Evolutionary conservation across 2,113 vertebrate genomes (phyloP).

Genomic region (Rhombomys opimus): DNA sequence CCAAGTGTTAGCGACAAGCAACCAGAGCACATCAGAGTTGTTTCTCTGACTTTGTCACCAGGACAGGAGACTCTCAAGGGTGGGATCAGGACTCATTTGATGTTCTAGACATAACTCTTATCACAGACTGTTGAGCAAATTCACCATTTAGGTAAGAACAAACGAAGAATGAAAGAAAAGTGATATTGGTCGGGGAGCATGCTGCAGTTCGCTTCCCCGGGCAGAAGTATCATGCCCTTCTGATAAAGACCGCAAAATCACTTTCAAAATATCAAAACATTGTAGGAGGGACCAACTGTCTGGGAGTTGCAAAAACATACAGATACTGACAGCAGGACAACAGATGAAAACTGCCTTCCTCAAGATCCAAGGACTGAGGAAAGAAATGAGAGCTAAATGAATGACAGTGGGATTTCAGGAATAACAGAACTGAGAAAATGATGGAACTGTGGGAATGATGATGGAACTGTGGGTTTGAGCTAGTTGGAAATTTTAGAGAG

Average conservation of each 20-base stretch:
- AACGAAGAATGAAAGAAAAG: slow-evolving; percentile 45
- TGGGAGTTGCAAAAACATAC: not conserved
- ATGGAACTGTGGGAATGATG: not conserved
- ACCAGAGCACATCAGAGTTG: not conserved
- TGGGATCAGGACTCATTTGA: not conserved
- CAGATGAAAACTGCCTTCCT: not conserved
- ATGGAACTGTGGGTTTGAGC: not conserved
- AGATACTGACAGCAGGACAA: not conserved
- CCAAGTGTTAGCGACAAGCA: not conserved
- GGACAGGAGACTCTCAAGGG: not conserved
- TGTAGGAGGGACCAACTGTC: not conserved
- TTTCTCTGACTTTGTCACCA: not conserved
- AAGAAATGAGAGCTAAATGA: slow-evolving; percentile 19
- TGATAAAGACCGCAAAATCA: slow-evolving; percentile 9
- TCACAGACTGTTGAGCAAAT: not conserved
- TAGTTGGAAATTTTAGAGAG: not conserved
- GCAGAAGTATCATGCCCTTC: not conserved
- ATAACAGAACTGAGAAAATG: not conserved
- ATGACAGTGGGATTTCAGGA: not conserved
- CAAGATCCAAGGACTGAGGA: not conserved
- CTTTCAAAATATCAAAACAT: not conserved
- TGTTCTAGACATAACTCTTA: not conserved
- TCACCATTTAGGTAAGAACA: not conserved
- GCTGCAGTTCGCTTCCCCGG: not conserved
- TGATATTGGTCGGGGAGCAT: not conserved